These are phyloP conservation scores for Tethea ocularis DNA, from an alignment of 2,888 invertebrate species.

Conservation along the genomic window DNA sequence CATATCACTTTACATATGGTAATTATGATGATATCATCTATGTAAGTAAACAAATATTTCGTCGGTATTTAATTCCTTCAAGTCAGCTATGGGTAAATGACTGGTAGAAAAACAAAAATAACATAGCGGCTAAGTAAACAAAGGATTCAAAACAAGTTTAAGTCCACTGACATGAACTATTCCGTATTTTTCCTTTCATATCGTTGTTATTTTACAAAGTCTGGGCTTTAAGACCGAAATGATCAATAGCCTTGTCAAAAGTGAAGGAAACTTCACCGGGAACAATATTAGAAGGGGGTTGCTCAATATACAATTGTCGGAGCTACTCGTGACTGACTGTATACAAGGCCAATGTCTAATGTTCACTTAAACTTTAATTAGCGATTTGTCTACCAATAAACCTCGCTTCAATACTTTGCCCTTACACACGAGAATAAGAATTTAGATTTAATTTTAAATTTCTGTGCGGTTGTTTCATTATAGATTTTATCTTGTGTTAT, in stretches of 20 bases:
- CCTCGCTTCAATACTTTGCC: conserved; percentile 9
- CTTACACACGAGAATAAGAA: background rate
- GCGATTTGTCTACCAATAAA: conserved; percentile 23
- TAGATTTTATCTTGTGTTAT: conserved; percentile 7
- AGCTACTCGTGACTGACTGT: conserved; percentile 46
- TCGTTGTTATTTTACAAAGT: background rate
- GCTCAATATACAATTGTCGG: conserved; percentile 38
- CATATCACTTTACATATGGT: too few species aligned
- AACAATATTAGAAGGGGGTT: conserved; percentile 57
- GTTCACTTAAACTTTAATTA: conserved; percentile 47
- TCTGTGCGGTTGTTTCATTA: background rate
- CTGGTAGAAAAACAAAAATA: background rate
- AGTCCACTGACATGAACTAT: background rate
- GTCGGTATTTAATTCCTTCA: background rate
- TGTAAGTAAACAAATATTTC: background rate
- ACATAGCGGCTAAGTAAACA: background rate
- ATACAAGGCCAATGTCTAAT: conserved; percentile 48
- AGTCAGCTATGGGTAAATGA: background rate
- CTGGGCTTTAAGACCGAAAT: background rate
- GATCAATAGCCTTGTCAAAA: conserved; percentile 3
- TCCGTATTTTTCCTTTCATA: background rate
- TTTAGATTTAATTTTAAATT: conserved; percentile 1
- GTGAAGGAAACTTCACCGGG: conserved; percentile 26
- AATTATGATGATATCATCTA: background rate
- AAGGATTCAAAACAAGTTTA: conserved; percentile 1